These are phyloP conservation scores for Xestia c-nigrum DNA, from an alignment of 2,888 invertebrate species.

Conservation along the genomic window DNA sequence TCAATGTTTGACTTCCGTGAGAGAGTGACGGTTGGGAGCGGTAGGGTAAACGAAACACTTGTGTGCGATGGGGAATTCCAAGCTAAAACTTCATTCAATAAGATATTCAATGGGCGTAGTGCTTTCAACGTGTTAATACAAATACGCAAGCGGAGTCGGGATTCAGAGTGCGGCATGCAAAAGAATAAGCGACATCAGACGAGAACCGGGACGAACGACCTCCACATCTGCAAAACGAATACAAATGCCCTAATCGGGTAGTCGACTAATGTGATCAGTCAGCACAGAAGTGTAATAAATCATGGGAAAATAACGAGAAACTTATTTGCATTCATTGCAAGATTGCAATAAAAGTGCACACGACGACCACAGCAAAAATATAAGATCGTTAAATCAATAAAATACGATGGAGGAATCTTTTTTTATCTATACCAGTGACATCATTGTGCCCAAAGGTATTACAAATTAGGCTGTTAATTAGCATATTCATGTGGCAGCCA, in stretches of 20 bases:
- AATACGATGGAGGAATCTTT: slow-evolving; percentile 57
- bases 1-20: slow-evolving; percentile 29
- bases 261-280: slow-evolving; percentile 76
- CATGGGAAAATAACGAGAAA: slow-evolving; percentile 73
- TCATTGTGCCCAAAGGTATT: slow-evolving; percentile 62
- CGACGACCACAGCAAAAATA: slow-evolving; percentile 49
- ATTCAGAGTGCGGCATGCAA: slow-evolving; percentile 80
- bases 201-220: slow-evolving; percentile 90
- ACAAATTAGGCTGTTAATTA: slow-evolving; percentile 65
- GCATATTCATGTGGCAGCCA: slow-evolving; percentile 67
- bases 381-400: slow-evolving; percentile 55
- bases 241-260: slow-evolving; percentile 82
- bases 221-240: slow-evolving; percentile 84
- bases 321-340: slow-evolving; percentile 71
- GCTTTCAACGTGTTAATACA: slow-evolving; percentile 85
- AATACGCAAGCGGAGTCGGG: slow-evolving; percentile 82
- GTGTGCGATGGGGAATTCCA: slow-evolving; percentile 58
- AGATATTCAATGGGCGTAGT: slow-evolving; percentile 75
- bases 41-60: slow-evolving; percentile 52
- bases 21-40: slow-evolving; percentile 36
- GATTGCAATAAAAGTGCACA: slow-evolving; percentile 69
- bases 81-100: slow-evolving; percentile 62
- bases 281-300: slow-evolving; percentile 75
- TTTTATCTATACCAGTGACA: slow-evolving; percentile 63
- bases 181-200: slow-evolving; percentile 82